These are phyloP conservation scores for Limonius californicus DNA, from an alignment of 1,140 invertebrate genomes.

Conservation along the genomic window DNA sequence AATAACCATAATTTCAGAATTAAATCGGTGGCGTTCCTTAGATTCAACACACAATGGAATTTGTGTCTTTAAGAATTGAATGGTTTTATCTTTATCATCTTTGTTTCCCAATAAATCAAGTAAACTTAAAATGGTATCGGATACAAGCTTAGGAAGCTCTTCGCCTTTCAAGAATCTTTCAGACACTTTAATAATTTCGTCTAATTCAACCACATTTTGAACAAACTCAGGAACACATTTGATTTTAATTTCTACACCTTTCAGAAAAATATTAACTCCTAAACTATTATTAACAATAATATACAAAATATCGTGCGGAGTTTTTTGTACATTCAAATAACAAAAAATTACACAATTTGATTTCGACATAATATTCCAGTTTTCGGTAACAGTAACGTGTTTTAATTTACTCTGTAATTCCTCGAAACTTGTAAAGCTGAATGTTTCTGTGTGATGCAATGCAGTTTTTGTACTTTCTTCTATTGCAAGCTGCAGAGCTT, in stretches of 20 bases:
- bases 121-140: neutral
- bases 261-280: neutral
- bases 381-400: neutral
- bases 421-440: neutral
- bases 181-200: neutral
- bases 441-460: neutral
- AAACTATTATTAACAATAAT: neutral
- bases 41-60: neutral
- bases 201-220: neutral
- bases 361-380: neutral
- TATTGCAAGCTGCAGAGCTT: neutral
- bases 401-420: neutral
- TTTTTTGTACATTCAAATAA: neutral
- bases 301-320: neutral
- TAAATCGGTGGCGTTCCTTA: neutral
- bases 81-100: neutral
- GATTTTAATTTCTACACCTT: neutral
- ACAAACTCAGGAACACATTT: neutral
- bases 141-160: neutral
- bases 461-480: neutral
- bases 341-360: neutral
- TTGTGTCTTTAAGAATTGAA: neutral
- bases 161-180: neutral
- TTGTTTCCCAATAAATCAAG: neutral
- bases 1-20: conserved; percentile 1